Percentiles rank a stretch among this genome's conserved stretches.
phyloP scores from a whole-genome alignment of 1,140 invertebrate genomes.

The Neodiprion virginianus region DNA sequence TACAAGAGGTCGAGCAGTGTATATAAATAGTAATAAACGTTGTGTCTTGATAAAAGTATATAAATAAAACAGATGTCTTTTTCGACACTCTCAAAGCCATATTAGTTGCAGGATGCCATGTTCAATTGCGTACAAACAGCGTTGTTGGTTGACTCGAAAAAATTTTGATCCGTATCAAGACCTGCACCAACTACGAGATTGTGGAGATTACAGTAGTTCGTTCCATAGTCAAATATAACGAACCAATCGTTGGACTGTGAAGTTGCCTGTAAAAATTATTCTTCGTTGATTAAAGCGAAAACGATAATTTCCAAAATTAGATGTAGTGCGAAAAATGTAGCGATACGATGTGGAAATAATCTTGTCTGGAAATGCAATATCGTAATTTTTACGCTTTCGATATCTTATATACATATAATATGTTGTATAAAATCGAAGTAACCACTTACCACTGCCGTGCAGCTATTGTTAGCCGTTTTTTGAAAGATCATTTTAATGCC shows the following conservation, averaged over 20 bases:
- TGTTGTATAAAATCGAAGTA: neutral
- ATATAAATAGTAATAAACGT: neutral
- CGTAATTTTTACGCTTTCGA: too few species aligned
- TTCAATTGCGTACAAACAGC: conserved; percentile 38
- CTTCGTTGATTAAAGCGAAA: too few species aligned
- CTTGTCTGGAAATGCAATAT: too few species aligned
- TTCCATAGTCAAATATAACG: conserved; percentile 23
- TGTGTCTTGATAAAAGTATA: neutral
- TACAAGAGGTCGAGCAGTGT: too few species aligned
- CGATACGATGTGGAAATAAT: too few species aligned
- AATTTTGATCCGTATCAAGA: conserved; percentile 29
- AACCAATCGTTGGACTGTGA: conserved; percentile 31
- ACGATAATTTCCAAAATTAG: too few species aligned
- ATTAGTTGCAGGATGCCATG: conserved; percentile 32
- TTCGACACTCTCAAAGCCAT: neutral
- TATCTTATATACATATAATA: neutral
- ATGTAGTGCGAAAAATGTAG: neutral
- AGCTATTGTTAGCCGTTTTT: conserved; percentile 16
- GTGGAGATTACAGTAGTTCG: conserved; percentile 42
- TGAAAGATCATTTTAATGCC: conserved; percentile 22
- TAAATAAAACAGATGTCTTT: neutral
- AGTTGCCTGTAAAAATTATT: conserved; percentile 8
- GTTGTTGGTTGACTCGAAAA: conserved; percentile 33
- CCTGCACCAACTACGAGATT: conserved; percentile 32
- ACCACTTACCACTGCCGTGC: conserved; percentile 29